Conservation (phyloP, 2,113 vertebrate genomes). For the Rhodinocichla rosea region DNA sequence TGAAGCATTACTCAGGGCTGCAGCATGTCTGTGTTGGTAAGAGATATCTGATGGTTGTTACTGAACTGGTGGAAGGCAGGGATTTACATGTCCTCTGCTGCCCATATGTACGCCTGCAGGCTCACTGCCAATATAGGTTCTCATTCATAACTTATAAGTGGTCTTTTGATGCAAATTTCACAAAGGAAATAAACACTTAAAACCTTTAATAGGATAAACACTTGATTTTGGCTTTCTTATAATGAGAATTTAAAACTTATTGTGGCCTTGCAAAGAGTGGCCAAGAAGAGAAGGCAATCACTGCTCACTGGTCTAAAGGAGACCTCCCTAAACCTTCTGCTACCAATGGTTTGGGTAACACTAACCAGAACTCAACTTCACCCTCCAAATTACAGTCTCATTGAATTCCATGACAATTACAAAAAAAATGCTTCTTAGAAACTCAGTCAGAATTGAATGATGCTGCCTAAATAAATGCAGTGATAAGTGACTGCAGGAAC, state of each 20-base stretch:
- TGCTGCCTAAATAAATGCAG: neutral
- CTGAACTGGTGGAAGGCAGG: accelerated
- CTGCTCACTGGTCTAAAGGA: neutral
- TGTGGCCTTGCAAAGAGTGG: neutral
- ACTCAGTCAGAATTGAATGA: neutral
- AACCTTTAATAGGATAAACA: neutral
- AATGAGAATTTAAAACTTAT: neutral
- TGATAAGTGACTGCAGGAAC: neutral
- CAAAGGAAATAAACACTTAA: neutral
- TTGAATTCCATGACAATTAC: neutral
- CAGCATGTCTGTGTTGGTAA: neutral
- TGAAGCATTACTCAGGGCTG: neutral
- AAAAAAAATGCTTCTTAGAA: neutral
- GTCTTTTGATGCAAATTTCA: neutral
- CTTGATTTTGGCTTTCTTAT: neutral
- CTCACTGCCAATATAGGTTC: neutral
- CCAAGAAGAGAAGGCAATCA: neutral
- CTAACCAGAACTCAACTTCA: neutral
- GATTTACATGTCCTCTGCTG: neutral
- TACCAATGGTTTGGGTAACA: neutral
- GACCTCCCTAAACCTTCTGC: neutral
- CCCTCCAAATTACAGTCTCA: neutral
- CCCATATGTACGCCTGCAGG: accelerated
- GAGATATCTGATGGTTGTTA: neutral
- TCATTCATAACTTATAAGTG: neutral